Evolutionary conservation across 2,888 invertebrate genomes (phyloP).

Genomic region (Mycalesis mineus): DNA sequence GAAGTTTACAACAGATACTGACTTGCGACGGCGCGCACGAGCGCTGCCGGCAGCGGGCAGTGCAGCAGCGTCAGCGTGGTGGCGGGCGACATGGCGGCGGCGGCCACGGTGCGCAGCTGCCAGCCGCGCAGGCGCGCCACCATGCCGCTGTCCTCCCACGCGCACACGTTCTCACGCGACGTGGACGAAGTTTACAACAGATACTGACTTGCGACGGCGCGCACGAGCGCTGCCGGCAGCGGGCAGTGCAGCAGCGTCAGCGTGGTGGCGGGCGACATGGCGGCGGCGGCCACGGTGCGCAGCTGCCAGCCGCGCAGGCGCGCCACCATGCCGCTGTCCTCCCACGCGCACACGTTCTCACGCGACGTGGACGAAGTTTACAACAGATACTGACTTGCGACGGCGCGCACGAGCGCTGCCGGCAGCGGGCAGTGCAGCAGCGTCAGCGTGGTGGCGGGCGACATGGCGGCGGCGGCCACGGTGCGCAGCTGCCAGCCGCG

Average conservation of each 20-base stretch:
- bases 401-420: slow-evolving; percentile 76
- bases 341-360: slow-evolving; percentile 24
- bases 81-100: slow-evolving; percentile 88
- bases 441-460: slow-evolving; percentile 85
- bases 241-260: slow-evolving; percentile 87
- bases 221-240: slow-evolving; percentile 82
- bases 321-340: slow-evolving; percentile 35
- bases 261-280: slow-evolving; percentile 88
- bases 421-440: slow-evolving; percentile 87
- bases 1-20: too few species aligned
- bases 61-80: slow-evolving; percentile 86
- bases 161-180: slow-evolving; percentile 22
- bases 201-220: slow-evolving; percentile 46
- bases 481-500: slow-evolving; percentile 84
- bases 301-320: slow-evolving; percentile 81
- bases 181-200: too few species aligned
- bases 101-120: slow-evolving; percentile 86
- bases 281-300: slow-evolving; percentile 86
- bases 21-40: slow-evolving; percentile 66
- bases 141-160: slow-evolving; percentile 26
- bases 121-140: slow-evolving; percentile 73
- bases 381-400: slow-evolving; percentile 47
- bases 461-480: slow-evolving; percentile 88
- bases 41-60: slow-evolving; percentile 84
- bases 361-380: slow-evolving; percentile 9